Percentiles rank a stretch among this genome's conserved stretches.
Evolutionary conservation across 64 coral and sea anemone species (phyloP).

Genomic region (Stichodactyla helianthus): DNA sequence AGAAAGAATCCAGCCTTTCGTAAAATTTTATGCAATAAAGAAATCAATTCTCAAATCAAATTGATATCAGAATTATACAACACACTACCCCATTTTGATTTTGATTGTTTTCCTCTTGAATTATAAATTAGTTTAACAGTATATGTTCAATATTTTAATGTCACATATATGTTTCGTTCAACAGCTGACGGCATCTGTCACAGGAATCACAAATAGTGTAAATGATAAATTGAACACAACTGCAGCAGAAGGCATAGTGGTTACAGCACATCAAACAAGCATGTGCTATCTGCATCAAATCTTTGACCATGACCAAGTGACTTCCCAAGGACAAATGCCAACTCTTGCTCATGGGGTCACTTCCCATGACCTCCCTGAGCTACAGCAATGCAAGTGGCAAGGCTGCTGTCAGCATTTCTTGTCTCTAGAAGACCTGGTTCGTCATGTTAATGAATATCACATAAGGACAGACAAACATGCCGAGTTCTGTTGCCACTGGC

Average conservation of each 20-base stretch:
- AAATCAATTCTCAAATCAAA: too few species aligned
- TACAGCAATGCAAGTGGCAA: conserved; percentile 91
- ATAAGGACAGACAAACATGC: conserved; percentile 70
- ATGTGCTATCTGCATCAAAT: conserved; percentile 84
- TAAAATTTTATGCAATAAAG: too few species aligned
- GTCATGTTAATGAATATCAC: conserved; percentile 92
- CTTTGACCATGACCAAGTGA: conserved; percentile 82
- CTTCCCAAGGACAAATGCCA: conserved; percentile 69
- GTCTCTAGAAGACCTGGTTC: conserved; percentile 88
- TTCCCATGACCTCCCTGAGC: conserved; percentile 63
- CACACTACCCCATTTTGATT: too few species aligned
- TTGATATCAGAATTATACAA: too few species aligned
- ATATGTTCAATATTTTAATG: too few species aligned
- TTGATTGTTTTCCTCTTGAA: too few species aligned
- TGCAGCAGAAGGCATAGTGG: conserved; percentile 73
- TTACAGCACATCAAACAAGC: conserved; percentile 68
- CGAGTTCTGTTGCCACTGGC: conserved; percentile 90
- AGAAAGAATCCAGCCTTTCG: too few species aligned
- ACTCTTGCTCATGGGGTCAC: conserved; percentile 55
- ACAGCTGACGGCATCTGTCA: conserved; percentile 59
- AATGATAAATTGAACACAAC: conserved; percentile 33
- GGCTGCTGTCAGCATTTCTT: conserved; percentile 82
- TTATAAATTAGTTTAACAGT: too few species aligned
- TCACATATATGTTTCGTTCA: not conserved
- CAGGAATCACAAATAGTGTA: conserved; percentile 39